Evolutionary conservation across 2,888 invertebrate species (phyloP).

Genomic region (Suillia variegata): DNA sequence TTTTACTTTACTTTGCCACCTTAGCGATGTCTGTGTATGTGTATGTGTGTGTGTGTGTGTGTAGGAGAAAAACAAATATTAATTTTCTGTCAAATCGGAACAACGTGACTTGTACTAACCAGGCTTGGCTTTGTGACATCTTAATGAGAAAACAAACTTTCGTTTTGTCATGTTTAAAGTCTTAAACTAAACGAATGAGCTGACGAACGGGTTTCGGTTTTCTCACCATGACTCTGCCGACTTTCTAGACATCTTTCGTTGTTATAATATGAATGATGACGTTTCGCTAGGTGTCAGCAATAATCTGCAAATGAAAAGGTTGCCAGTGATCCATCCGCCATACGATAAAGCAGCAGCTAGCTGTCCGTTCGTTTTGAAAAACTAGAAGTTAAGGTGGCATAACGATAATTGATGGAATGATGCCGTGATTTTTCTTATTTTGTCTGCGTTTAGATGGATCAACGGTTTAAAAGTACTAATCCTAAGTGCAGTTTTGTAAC

Average conservation of each 20-base stretch:
- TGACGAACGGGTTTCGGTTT: background rate
- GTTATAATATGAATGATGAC: background rate
- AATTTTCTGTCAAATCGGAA: conserved; percentile 18
- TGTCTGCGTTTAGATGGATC: too few species aligned
- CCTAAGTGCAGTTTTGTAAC: too few species aligned
- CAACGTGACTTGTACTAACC: conserved; percentile 47
- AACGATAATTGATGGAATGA: conserved; percentile 50
- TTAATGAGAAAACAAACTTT: conserved; percentile 13
- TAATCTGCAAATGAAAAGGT: conserved; percentile 10
- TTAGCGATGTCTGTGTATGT: too few species aligned
- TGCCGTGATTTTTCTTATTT: conserved; percentile 38
- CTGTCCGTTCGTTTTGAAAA: too few species aligned
- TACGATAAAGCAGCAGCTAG: too few species aligned
- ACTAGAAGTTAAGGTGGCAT: conserved; percentile 31
- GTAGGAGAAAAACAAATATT: conserved; percentile 14
- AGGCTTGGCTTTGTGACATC: conserved; percentile 27
- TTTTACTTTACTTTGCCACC: conserved; percentile 47
- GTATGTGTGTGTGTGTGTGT: too few species aligned
- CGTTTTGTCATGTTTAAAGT: conserved; percentile 25
- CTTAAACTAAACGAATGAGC: conserved; percentile 13
- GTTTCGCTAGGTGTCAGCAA: conserved; percentile 14
- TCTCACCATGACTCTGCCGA: background rate
- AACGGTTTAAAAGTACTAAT: too few species aligned
- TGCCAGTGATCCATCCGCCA: background rate
- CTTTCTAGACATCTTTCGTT: too few species aligned